Conservation (phyloP, 2,888 invertebrate genomes). For the Oligia strigilis region DNA sequence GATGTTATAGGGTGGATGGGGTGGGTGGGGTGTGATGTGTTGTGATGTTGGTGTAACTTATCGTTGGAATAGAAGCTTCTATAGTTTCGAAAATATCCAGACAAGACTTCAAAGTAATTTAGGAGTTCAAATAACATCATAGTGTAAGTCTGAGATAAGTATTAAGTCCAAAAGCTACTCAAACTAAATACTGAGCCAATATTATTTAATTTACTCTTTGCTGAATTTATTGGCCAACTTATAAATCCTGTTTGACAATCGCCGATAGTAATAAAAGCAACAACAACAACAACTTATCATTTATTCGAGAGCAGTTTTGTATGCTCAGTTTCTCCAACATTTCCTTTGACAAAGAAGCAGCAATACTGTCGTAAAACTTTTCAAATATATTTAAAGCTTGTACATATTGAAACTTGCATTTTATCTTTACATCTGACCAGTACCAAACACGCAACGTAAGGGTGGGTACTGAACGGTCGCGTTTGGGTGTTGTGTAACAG, state of each 20-base stretch:
- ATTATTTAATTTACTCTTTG: conserved; percentile 26
- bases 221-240: conserved; percentile 30
- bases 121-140: not conserved
- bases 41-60: no score
- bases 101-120: conserved; percentile 22
- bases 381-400: conserved; percentile 59
- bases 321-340: conserved; percentile 48
- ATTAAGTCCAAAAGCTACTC: conserved; percentile 25
- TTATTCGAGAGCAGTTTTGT: conserved; percentile 38
- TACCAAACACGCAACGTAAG: conserved; percentile 25
- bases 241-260: conserved; percentile 34
- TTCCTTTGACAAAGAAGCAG: conserved; percentile 44
- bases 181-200: conserved; percentile 28
- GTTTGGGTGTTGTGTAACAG: conserved; percentile 16
- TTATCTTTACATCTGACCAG: conserved; percentile 53
- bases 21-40: no score
- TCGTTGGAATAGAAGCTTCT: not conserved
- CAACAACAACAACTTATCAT: conserved; percentile 55
- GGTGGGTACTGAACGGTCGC: conserved; percentile 10
- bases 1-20: not conserved
- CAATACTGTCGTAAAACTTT: conserved; percentile 55
- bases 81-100: conserved; percentile 22
- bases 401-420: conserved; percentile 51
- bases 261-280: conserved; percentile 29
- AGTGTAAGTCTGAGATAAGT: conserved; percentile 17